Conservation (phyloP, 2,797 vertebrate genomes). For the Synaphobranchus kaupii region DNA sequence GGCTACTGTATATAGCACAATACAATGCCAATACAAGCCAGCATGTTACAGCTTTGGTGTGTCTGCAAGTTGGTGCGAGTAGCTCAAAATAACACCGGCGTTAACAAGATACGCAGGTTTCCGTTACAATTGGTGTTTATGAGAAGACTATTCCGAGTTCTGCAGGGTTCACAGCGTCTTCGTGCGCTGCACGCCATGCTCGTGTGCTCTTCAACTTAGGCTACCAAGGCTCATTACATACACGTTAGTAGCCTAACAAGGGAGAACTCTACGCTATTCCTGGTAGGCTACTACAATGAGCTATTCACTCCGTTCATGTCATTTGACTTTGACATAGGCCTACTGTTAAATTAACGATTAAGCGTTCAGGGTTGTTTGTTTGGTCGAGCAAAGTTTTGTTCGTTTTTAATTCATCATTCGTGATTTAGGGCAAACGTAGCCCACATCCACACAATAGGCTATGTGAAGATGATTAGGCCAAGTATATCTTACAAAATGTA, state of each 20-base stretch:
- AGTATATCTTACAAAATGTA: neutral
- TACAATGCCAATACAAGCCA: neutral
- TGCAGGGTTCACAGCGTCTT: neutral
- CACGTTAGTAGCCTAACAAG: neutral
- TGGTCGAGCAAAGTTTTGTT: neutral
- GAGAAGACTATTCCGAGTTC: neutral
- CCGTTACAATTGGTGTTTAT: neutral
- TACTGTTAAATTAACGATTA: neutral
- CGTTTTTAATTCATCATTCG: neutral
- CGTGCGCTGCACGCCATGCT: neutral
- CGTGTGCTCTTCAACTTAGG: neutral
- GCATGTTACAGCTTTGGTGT: neutral
- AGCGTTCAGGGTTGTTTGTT: neutral
- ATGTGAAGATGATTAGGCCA: no score
- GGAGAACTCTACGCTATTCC: neutral
- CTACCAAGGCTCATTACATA: neutral
- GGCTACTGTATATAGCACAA: neutral
- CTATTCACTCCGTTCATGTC: neutral
- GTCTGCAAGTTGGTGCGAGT: neutral
- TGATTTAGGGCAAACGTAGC: neutral
- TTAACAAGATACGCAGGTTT: neutral
- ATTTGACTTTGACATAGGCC: neutral
- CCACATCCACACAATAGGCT: no score
- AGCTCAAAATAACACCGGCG: neutral
- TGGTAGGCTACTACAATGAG: neutral